Conservation (phyloP, 1,140 invertebrate genomes). For the Scaptomyza graminum region DNA sequence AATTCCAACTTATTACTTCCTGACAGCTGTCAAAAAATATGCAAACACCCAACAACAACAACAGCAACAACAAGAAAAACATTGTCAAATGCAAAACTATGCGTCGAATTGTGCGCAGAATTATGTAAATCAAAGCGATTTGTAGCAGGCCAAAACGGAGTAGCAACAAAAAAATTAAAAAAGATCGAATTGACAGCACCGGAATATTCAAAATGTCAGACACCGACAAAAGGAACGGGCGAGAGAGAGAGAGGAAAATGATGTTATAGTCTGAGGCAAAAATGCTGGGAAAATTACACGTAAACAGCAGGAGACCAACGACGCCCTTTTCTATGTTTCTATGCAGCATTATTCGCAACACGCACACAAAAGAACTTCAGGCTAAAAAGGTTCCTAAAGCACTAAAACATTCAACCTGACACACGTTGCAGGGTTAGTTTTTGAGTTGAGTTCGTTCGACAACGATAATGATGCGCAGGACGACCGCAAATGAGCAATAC, state of each 20-base stretch:
- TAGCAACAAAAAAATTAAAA: slow-evolving; percentile 53
- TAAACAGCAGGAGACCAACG: slow-evolving; percentile 69
- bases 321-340: slow-evolving; percentile 20
- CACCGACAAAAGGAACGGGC: slow-evolving; percentile 1
- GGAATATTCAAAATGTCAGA: slow-evolving; percentile 75
- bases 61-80: slow-evolving; percentile 33
- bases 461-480: slow-evolving; percentile 66
- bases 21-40: slow-evolving; percentile 83
- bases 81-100: slow-evolving; percentile 55
- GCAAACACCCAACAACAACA: slow-evolving; percentile 65
- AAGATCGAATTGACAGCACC: slow-evolving; percentile 61
- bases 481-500: slow-evolving; percentile 72
- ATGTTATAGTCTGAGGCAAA: neutral
- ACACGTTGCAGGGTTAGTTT: slow-evolving; percentile 12
- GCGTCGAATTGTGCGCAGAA: slow-evolving; percentile 78
- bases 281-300: slow-evolving; percentile 75
- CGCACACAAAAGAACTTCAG: slow-evolving; percentile 40
- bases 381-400: slow-evolving; percentile 39
- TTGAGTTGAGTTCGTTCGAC: slow-evolving; percentile 1
- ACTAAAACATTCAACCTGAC: slow-evolving; percentile 50
- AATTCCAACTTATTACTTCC: slow-evolving; percentile 82
- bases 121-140: slow-evolving; percentile 82
- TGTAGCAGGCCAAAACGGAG: slow-evolving; percentile 63
- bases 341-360: slow-evolving; percentile 49
- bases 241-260: slow-evolving; percentile 12